Conservation (phyloP, 1,140 invertebrate species). For the Drosophila sp. region DNA sequence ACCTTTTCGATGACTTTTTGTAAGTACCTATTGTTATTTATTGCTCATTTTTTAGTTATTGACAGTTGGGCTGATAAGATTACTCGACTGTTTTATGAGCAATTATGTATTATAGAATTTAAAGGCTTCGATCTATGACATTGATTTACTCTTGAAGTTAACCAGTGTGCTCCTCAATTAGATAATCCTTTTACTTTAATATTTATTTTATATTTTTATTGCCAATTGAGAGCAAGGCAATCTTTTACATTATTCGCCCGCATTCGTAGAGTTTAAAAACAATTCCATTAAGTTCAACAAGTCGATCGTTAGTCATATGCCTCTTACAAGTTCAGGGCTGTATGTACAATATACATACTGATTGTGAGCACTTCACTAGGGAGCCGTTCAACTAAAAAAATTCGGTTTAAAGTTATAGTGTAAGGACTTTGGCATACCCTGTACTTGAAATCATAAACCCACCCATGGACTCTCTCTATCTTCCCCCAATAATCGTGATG, state of each 20-base stretch:
- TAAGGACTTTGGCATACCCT: neutral
- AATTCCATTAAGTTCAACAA: slow-evolving; percentile 6
- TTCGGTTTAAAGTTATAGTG: neutral
- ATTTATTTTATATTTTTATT: neutral
- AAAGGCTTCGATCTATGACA: neutral
- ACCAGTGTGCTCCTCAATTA: neutral
- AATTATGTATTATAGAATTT: slow-evolving; percentile 4
- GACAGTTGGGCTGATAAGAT: slow-evolving; percentile 8
- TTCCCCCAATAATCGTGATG: too few species aligned
- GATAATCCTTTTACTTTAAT: neutral
- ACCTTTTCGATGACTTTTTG: neutral
- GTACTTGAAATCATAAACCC: neutral
- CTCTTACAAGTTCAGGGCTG: slow-evolving; percentile 4
- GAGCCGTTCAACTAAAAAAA: neutral
- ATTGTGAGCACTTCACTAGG: neutral
- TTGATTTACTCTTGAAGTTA: slow-evolving; percentile 4
- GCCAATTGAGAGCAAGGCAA: neutral
- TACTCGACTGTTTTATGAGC: neutral
- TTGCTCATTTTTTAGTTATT: neutral
- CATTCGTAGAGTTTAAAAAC: neutral
- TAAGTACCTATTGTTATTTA: slow-evolving; percentile 1
- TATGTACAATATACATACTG: neutral
- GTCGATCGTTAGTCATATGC: neutral
- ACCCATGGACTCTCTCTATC: too few species aligned
- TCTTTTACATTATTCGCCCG: neutral